Evolutionary conservation across 2,888 invertebrate genomes (phyloP).

Genomic region (Onthophagus sagittarius): DNA sequence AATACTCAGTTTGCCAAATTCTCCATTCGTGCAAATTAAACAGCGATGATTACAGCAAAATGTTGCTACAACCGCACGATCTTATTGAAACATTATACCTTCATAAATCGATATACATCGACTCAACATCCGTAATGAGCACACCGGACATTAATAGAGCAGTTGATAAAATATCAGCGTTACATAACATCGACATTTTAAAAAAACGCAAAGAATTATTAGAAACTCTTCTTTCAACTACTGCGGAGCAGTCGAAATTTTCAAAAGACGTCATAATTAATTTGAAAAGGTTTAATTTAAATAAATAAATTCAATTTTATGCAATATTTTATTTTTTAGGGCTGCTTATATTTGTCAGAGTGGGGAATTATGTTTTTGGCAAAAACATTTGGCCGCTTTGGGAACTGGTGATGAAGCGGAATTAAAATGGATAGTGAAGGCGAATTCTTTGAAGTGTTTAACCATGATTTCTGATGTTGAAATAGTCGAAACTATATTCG

Average conservation of each 20-base stretch:
- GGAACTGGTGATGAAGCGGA: constrained; percentile 23
- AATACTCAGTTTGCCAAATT: constrained; percentile 49
- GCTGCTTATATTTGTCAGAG: constrained; percentile 32
- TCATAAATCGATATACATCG: constrained; percentile 49
- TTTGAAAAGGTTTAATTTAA: constrained; percentile 32
- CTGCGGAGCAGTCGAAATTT: neutral
- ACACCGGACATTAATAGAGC: constrained; percentile 52
- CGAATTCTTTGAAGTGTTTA: constrained; percentile 39
- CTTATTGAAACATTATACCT: constrained; percentile 50
- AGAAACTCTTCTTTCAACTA: constrained; percentile 42
- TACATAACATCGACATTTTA: constrained; percentile 46
- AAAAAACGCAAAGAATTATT: constrained; percentile 45
- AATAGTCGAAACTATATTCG: constrained; percentile 32
- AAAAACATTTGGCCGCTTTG: constrained; percentile 23
- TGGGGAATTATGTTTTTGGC: constrained; percentile 29
- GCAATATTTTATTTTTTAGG: constrained; percentile 23
- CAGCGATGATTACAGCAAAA: constrained; percentile 45
- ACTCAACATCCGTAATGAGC: constrained; percentile 36
- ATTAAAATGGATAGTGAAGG: constrained; percentile 31
- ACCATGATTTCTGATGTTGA: constrained; percentile 35
- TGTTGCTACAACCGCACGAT: constrained; percentile 46
- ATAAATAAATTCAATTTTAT: neutral
- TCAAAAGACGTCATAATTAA: constrained; percentile 20
- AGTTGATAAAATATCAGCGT: constrained; percentile 44
- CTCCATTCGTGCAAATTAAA: constrained; percentile 48